Percentiles rank a stretch among this genome's conserved stretches.
These are phyloP conservation scores for Dendrocincla fuliginosa DNA, from an alignment of 2,797 vertebrate species.

Conservation along the genomic window DNA sequence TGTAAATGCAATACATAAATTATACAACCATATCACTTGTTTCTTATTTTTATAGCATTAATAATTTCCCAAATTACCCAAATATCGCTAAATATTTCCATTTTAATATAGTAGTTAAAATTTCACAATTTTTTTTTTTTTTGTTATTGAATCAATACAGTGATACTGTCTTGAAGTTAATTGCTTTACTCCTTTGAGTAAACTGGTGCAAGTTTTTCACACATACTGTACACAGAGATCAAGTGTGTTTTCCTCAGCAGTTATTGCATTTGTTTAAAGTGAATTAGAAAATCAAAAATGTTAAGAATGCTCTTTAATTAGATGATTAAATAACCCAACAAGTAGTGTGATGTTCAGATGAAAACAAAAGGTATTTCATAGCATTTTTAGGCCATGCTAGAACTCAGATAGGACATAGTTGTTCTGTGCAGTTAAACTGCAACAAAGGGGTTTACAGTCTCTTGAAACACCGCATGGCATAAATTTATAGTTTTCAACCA, in stretches of 20 bases:
- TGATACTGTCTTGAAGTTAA: background rate
- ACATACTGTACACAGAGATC: background rate
- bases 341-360: background rate
- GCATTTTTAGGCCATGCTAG: background rate
- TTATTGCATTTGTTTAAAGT: constrained; percentile 40
- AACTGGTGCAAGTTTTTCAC: background rate
- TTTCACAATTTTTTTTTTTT: background rate
- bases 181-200: background rate
- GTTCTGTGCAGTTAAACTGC: background rate
- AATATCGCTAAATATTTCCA: background rate
- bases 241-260: background rate
- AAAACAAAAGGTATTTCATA: background rate
- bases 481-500: background rate
- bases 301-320: constrained; percentile 30
- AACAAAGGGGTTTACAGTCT: background rate
- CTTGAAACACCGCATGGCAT: background rate
- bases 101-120: background rate
- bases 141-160: background rate
- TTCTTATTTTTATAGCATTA: background rate
- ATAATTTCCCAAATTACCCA: background rate
- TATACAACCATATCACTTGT: background rate
- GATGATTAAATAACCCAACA: constrained; percentile 13
- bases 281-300: constrained; percentile 35
- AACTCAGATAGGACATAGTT: background rate
- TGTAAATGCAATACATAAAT: background rate